phyloP scores from a whole-genome alignment of 2,888 invertebrate genomes.

The Napeogenes inachia region DNA sequence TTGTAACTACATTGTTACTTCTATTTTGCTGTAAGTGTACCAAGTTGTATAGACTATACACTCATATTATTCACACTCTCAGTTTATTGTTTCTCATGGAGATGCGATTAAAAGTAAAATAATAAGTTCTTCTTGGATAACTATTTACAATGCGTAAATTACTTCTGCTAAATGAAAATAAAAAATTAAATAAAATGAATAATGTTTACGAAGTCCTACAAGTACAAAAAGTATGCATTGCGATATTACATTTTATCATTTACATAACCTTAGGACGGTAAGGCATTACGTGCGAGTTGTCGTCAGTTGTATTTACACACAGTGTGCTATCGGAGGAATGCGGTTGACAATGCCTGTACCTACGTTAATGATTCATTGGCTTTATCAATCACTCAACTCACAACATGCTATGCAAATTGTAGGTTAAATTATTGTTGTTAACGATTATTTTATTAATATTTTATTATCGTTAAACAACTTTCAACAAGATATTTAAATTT shows the following conservation, averaged over 20 bases:
- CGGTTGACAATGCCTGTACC: constrained; percentile 59
- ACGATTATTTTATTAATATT: too few species aligned
- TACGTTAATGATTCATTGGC: constrained; percentile 64
- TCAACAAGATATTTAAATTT: too few species aligned
- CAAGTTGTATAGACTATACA: too few species aligned
- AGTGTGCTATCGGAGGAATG: constrained; percentile 65
- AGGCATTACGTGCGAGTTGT: constrained; percentile 25
- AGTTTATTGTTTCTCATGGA: too few species aligned
- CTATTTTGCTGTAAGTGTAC: too few species aligned
- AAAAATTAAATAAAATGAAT: background rate
- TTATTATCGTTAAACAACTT: too few species aligned
- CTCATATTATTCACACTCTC: too few species aligned
- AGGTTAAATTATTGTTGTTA: constrained; percentile 14
- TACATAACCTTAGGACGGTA: constrained; percentile 10
- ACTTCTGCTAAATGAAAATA: background rate
- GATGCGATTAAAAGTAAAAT: too few species aligned
- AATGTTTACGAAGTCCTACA: too few species aligned
- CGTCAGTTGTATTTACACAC: constrained; percentile 36
- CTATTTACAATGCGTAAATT: too few species aligned
- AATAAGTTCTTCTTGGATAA: too few species aligned
- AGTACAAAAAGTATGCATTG: background rate
- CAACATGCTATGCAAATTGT: constrained; percentile 25
- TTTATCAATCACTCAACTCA: constrained; percentile 55
- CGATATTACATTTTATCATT: constrained; percentile 2
- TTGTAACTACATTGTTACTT: too few species aligned